Base-by-base conservation (phyloP, 2,888 invertebrate species). In the Trisateles emortualis region DNA sequence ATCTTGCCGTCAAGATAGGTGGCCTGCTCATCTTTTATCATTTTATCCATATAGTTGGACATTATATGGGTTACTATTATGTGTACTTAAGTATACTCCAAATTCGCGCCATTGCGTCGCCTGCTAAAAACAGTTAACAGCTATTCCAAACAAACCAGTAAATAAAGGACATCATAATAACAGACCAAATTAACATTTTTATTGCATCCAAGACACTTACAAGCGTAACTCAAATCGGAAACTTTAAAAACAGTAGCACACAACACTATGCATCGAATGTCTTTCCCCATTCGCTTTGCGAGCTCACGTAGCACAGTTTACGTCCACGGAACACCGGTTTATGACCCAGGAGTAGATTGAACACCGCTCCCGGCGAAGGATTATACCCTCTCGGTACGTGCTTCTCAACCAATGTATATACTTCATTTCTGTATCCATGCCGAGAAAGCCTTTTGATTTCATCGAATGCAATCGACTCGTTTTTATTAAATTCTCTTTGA, bases 281-380 rank as follows among this genome's bases (percentile, higher is more conserved):
- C 64, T 70, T 65, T 64, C 5, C 58, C 62, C 58, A 62, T 65
- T 63, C 59, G 59, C 66, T 68, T 66, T 68, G 67, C 73, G 52
- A 65, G 59, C 64, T 70, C 83, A 81, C 83, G 84, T 81, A 77
- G 66, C 60, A 64, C 74, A 83, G 80, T 82, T 85, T 83, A 83
- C 79, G 79, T 78, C 75, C 64, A 65, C 69, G 66, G 79, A 75
- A 78, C 79, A 80, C 75, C 76, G 80, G 80, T 84, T 84, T 84
- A 84, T 81, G 82, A 79, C 76, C 77, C 70, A 61, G 66, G 79
- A 80, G 80, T 80, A 83, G 84, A 85, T 85, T 83, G 83, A 84
- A 82, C 82, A 76, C 69, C 74, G 78, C 77, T 76, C 69, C 66
- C 64, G 68, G 71, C 76, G 72, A 77, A 79, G 81, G 80, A 82